Conservation (phyloP, 2,797 vertebrate genomes). For the Galagoides demidoff region DNA sequence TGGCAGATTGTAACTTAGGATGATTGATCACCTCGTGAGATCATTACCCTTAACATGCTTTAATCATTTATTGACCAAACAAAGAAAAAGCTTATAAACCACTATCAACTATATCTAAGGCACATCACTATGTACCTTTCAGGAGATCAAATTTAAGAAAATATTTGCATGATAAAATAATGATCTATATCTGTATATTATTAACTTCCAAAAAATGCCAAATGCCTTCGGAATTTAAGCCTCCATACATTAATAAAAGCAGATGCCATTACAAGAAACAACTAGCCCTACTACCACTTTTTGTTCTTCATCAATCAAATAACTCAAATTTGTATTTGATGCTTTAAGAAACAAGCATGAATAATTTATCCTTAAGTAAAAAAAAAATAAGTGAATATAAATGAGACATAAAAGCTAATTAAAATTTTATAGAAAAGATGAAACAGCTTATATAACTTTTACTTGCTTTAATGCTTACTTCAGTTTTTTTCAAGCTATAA, state of each 20-base stretch:
- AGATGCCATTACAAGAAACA: not conserved
- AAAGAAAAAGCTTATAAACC: slow-evolving; percentile 51
- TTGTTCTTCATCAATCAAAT: slow-evolving; percentile 44
- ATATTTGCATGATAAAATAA: slow-evolving; percentile 43
- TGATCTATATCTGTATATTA: not conserved
- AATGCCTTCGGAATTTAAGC: not conserved
- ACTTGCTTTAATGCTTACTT: not conserved
- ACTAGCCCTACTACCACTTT: not conserved
- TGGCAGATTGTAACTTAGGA: slow-evolving; percentile 54
- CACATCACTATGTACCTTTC: not conserved
- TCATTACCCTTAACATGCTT: slow-evolving; percentile 73
- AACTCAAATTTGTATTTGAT: not conserved
- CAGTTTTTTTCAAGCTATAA: not conserved
- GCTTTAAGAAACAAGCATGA: not conserved
- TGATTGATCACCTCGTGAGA: slow-evolving; percentile 65
- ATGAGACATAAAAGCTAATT: slow-evolving; percentile 17
- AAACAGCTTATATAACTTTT: not conserved
- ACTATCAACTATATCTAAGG: slow-evolving; percentile 16
- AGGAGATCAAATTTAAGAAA: slow-evolving; percentile 30
- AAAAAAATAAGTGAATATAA: slow-evolving; percentile 47
- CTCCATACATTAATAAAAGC: slow-evolving; percentile 29
- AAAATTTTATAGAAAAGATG: not conserved
- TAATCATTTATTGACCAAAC: slow-evolving; percentile 73
- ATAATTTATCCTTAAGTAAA: slow-evolving; percentile 17
- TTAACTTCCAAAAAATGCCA: slow-evolving; percentile 38